Conservation (phyloP, 1,140 invertebrate genomes). For the Drosophila repleta region DNA sequence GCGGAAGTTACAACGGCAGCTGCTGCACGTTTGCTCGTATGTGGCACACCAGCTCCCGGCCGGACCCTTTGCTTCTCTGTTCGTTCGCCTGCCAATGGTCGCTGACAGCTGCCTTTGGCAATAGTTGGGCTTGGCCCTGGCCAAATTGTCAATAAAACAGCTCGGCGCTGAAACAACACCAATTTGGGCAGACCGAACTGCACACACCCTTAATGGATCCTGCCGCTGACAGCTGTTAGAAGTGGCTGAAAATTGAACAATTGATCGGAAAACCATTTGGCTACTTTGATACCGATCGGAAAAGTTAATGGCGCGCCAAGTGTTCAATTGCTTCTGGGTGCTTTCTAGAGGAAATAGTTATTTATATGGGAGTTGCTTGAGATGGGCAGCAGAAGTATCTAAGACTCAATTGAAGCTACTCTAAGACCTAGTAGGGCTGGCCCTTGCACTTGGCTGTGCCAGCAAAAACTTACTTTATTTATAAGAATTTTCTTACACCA, state of each 20-base stretch:
- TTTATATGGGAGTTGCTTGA: no score
- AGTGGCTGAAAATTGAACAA: constrained; percentile 13
- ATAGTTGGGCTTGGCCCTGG: constrained; percentile 63
- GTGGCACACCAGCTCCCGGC: constrained; percentile 35
- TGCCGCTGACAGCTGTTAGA: constrained; percentile 5
- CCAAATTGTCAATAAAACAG: constrained; percentile 30
- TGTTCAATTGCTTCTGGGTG: not conserved
- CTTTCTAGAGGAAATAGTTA: not conserved
- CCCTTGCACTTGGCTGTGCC: no score
- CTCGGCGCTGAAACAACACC: constrained; percentile 10
- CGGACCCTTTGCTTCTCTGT: constrained; percentile 50
- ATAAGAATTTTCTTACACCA: no score
- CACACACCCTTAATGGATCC: constrained; percentile 22
- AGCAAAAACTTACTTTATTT: no score
- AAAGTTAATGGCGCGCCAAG: not conserved
- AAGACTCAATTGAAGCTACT: not conserved
- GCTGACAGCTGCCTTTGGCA: constrained; percentile 63
- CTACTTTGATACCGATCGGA: not conserved
- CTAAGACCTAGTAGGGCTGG: no score
- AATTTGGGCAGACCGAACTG: constrained; percentile 12
- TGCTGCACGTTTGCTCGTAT: constrained; percentile 28
- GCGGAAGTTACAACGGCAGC: constrained; percentile 71
- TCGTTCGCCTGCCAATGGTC: constrained; percentile 28
- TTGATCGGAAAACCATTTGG: not conserved
- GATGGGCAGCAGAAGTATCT: not conserved